Percentiles rank a stretch among this genome's conserved stretches.
These are phyloP conservation scores for Radopholus similis DNA, from an alignment of 1,140 invertebrate species.

Conservation along the genomic window DNA sequence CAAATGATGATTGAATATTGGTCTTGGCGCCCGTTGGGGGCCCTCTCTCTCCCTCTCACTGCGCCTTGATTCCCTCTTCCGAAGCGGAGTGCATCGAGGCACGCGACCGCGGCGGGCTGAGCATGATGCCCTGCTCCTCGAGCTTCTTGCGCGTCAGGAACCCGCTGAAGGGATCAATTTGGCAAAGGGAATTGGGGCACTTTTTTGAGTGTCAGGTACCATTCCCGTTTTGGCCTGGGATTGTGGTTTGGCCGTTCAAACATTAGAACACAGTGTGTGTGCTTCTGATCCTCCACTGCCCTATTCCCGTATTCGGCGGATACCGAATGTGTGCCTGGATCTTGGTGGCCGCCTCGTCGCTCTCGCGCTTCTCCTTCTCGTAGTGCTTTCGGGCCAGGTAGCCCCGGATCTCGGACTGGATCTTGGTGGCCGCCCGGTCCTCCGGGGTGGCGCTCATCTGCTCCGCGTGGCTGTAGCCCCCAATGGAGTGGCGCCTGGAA, in stretches of 20 bases:
- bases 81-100: not conserved
- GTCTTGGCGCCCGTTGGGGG: too few relatives aligned
- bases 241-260: not conserved
- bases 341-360: constrained; percentile 52
- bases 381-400: constrained; percentile 52
- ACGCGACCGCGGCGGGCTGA: constrained; percentile 49
- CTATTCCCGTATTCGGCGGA: constrained; percentile 4
- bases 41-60: not conserved
- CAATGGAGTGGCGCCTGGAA: constrained; percentile 55
- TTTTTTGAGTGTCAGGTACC: not conserved
- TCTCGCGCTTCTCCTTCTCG: constrained; percentile 51
- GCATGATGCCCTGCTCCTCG: constrained; percentile 47
- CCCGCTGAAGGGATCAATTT: constrained; percentile 44
- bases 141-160: constrained; percentile 53
- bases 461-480: constrained; percentile 48
- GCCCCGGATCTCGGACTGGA: constrained; percentile 57
- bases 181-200: too few relatives aligned
- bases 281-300: not conserved
- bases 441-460: constrained; percentile 44
- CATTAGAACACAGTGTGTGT: too few relatives aligned
- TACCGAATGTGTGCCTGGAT: constrained; percentile 58
- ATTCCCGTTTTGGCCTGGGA: too few relatives aligned
- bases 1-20: too few relatives aligned
- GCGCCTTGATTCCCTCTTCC: not conserved
- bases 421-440: constrained; percentile 56